Evolutionary conservation across 2,888 invertebrate species (phyloP), one percentile per base, ranked within the genome.

Genomic region (Pseudeuparius sepicola): DNA sequence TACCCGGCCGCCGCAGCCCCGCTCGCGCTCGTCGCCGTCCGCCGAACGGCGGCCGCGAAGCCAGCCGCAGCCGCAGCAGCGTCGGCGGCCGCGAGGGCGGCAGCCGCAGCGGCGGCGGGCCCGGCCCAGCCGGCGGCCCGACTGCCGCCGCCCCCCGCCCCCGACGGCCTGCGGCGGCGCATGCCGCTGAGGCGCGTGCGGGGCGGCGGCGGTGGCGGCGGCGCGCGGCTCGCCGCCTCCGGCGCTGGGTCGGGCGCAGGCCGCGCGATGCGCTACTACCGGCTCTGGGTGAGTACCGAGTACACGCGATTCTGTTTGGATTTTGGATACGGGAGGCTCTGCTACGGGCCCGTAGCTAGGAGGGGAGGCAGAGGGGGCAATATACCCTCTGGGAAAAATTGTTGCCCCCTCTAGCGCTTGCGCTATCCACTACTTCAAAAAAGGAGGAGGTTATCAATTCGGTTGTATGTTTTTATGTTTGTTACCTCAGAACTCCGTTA

Each of bases 261-360:
- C 49, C 57, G 60, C 67, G 68, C 72, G 57, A 75, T 74, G 75
- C 72, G 82, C 73, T 84, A 84, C 70, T 84, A 85, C 67, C 80
- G 86, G 67, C 78, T 87, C 64, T 87, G 87, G 87, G 87, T 88
- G 63, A 40, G 41, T 29, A 41, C 43, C 23, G n/a, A n/a, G n/a
- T n/a, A n/a, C n/a, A n/a, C n/a, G n/a, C n/a, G n/a, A n/a, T n/a
- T n/a, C n/a, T n/a, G n/a, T n/a, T n/a, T n/a, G n/a, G n/a, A n/a
- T n/a, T n/a, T n/a, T n/a, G n/a, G n/a, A n/a, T n/a, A n/a, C n/a
- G n/a, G n/a, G n/a, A n/a, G n/a, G n/a, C n/a, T n/a, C n/a, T n/a
- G n/a, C n/a, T n/a, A n/a, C n/a, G n/a, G n/a, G n/a, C n/a, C n/a
- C n/a, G n/a, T n/a, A n/a, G n/a, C n/a, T n/a, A n/a, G n/a, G n/a